Percentiles rank a stretch among this genome's conserved stretches.
These are phyloP conservation scores for Orientallactaga bullata DNA, from an alignment of 2,113 vertebrate genomes.

Conservation along the genomic window DNA sequence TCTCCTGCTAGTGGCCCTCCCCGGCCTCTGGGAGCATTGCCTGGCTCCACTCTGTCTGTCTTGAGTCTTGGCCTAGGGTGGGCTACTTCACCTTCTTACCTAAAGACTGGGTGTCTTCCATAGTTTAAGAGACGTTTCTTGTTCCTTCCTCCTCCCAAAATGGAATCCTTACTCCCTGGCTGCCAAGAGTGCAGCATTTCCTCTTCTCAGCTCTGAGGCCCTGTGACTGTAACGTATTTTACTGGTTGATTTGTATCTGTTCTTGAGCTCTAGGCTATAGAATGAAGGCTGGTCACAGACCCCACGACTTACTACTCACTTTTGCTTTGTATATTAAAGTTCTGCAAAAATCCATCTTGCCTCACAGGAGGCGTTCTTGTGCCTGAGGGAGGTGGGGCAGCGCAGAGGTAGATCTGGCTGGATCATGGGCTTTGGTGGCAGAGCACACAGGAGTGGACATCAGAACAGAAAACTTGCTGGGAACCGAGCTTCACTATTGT, in stretches of 20 bases:
- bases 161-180: background rate
- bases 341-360: slow-evolving; percentile 69
- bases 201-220: slow-evolving; percentile 20
- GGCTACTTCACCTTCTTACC: background rate
- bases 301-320: background rate
- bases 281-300: background rate
- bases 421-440: background rate
- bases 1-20: background rate
- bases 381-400: background rate
- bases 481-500: background rate
- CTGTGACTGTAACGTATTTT: slow-evolving; percentile 34
- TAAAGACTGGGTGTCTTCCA: background rate
- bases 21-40: background rate
- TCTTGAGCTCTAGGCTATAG: background rate
- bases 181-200: background rate
- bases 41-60: background rate
- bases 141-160: slow-evolving; percentile 3
- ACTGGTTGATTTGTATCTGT: background rate
- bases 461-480: background rate
- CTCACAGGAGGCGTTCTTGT: slow-evolving; percentile 33
- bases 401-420: background rate
- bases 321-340: slow-evolving; percentile 77
- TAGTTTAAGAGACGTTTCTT: background rate
- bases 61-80: background rate
- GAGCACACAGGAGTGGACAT: background rate